phyloP scores from a whole-genome alignment of 2,113 vertebrate species.

The Thermophis baileyi region DNA sequence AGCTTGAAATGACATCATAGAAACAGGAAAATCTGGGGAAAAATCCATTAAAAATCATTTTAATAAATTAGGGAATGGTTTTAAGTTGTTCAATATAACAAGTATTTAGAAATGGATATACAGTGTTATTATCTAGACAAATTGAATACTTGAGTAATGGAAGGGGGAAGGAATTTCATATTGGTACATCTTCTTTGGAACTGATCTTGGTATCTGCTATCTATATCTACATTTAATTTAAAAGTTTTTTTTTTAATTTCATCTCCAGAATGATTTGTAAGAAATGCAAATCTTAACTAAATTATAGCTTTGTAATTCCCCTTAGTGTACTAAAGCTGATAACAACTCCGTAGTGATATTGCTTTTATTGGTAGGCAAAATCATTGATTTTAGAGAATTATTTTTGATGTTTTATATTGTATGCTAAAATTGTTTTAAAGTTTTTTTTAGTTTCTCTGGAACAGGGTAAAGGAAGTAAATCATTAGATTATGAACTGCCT shows the following conservation, averaged over 20 bases:
- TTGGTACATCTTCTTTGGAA: neutral
- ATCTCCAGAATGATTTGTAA: neutral
- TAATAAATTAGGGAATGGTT: neutral
- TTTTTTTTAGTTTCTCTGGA: conserved; percentile 14
- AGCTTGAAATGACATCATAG: neutral
- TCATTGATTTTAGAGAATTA: neutral
- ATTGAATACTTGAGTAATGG: neutral
- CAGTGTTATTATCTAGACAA: neutral
- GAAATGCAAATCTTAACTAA: neutral
- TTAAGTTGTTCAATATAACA: neutral
- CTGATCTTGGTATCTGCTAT: neutral
- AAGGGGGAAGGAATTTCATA: neutral
- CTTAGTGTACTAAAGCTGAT: neutral
- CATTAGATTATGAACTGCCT: neutral
- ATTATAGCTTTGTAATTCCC: neutral
- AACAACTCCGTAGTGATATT: neutral
- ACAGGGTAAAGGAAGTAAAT: neutral
- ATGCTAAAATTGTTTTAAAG: neutral
- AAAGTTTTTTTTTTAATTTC: neutral
- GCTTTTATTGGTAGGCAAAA: conserved; percentile 2
- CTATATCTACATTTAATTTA: neutral
- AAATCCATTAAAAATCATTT: neutral
- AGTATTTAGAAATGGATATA: neutral
- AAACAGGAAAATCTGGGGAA: neutral
- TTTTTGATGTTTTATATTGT: conserved; percentile 8